Conservation (phyloP, 1,140 invertebrate genomes). For the Yoshiicerus persimilis region DNA sequence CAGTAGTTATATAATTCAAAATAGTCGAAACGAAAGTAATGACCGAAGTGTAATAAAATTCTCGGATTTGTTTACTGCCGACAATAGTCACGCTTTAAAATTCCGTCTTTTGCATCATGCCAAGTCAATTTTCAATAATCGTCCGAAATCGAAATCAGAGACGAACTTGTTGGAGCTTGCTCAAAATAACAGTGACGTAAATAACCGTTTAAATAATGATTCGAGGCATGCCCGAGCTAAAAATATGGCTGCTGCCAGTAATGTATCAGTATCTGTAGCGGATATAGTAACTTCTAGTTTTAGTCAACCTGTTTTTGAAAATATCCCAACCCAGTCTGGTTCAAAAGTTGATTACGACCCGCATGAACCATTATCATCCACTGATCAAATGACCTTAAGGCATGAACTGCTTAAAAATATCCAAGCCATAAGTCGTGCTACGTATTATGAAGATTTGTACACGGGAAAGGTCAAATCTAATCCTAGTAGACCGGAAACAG, state of each 20-base stretch:
- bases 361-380: conserved; percentile 30
- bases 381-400: conserved; percentile 39
- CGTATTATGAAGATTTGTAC: conserved; percentile 44
- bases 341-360: conserved; percentile 15
- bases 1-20: neutral
- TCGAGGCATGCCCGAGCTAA: neutral
- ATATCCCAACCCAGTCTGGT: neutral
- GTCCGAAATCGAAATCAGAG: neutral
- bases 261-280: neutral
- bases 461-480: neutral
- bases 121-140: neutral
- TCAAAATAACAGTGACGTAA: neutral
- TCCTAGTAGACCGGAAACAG: conserved; percentile 11
- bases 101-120: neutral
- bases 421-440: conserved; percentile 38
- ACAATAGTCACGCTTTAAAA: conserved; percentile 34
- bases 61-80: conserved; percentile 29
- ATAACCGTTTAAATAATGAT: neutral
- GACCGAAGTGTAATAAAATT: conserved; percentile 23
- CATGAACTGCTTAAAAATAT: conserved; percentile 44
- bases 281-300: neutral
- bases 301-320: conserved; percentile 1
- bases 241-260: neutral
- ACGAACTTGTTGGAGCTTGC: neutral
- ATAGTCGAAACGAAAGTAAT: neutral